Base-by-base conservation (phyloP, 1,140 invertebrate species). In the Andrena cerasifolii region DNA sequence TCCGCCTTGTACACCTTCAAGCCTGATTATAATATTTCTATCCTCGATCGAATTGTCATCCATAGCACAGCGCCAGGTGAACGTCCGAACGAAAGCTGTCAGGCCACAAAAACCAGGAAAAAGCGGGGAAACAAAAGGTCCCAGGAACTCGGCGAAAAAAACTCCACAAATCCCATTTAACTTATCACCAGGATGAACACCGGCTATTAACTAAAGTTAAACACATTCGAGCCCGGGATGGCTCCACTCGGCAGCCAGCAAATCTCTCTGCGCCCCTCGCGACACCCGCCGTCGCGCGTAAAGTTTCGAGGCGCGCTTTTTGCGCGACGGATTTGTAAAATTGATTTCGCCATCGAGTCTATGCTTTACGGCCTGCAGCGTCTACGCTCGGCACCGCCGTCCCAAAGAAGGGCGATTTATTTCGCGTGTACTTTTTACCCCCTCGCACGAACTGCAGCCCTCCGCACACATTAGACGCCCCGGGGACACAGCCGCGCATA, bases 391-490 rank as follows among this genome's bases (percentile, higher is more conserved):
- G 31, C 8, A 36, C 31, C 49, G 33, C 49, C 28, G 40, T n/a
- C n/a, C 67, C 33, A 77, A 82, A 79, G 66, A 82, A 82, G 49
- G 49, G 43, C 79, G 83, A 85, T 82, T 85, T 85, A 85, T 85
- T 85, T 85, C 68, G 59, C 67, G 65, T 58, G 58, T 45, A 51
- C 56, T 72, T 62, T 79, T 80, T 78, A 14, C 14, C 8, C 18
- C 18, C 40, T 18, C 26, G 31, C 31, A 62, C 61, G 33, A 67
- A 83, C 62, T 36, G 33, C 24, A 12, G 10, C n/a, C 6, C 31
- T 28, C 51, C 54, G 49, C 54, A 62, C 24, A 36, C 45, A 53
- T 49, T 61, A 56, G 56, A 51, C 36, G 62, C 36, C 21, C 47
- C 47, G 70, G 63, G 5, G 5, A 14, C 7, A 18, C 18, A 47